Conservation (phyloP, 2,797 vertebrate species). For the Uromys caudimaculatus region DNA sequence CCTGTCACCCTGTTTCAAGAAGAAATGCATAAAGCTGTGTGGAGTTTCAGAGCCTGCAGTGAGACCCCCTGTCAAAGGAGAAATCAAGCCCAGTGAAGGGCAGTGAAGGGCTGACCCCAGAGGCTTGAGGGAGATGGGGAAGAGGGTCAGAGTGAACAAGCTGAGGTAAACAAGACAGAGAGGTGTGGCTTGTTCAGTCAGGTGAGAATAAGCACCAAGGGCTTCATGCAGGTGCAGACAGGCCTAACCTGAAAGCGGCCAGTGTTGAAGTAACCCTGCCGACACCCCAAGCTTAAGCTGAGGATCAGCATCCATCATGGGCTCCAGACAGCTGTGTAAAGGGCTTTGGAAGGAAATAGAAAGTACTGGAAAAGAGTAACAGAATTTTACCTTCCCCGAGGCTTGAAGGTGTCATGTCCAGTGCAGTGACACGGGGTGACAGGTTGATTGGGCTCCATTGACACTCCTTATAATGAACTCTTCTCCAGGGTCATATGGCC, state of each 20-base stretch:
- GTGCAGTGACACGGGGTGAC: neutral
- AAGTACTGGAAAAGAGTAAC: neutral
- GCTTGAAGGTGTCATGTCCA: neutral
- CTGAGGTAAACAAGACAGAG: neutral
- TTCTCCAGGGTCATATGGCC: neutral
- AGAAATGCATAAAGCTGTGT: neutral
- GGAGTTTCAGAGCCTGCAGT: neutral
- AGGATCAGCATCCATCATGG: accelerated
- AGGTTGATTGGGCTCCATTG: accelerated
- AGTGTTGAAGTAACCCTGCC: neutral
- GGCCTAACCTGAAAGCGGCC: accelerated
- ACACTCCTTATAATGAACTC: neutral
- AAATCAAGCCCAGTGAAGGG: neutral
- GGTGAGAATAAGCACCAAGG: neutral
- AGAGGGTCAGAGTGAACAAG: neutral
- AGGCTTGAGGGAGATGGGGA: neutral
- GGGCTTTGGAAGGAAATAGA: neutral
- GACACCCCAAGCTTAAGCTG: neutral
- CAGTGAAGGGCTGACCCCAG: neutral
- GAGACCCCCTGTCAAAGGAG: neutral
- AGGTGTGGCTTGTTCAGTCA: neutral
- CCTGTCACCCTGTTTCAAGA: neutral
- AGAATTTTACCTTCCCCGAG: neutral
- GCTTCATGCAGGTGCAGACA: accelerated
- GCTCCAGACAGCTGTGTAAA: neutral